Base-by-base conservation (phyloP, 2,113 vertebrate genomes). In the Gymnogyps californianus region DNA sequence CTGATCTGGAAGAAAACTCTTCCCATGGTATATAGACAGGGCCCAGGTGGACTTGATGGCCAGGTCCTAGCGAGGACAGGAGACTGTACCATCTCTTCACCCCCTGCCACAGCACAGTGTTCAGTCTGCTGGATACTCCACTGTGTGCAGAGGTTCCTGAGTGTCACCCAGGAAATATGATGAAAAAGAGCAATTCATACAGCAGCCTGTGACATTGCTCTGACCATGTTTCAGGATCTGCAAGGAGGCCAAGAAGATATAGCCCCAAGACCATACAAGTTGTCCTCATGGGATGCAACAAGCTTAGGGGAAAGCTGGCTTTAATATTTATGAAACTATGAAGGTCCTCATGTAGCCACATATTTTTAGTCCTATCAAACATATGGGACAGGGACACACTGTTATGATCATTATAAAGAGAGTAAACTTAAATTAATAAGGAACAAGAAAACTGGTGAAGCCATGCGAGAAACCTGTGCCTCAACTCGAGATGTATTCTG, bases 281-380 rank as follows among this genome's bases (percentile, higher is more conserved):
- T 74, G 20, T 58, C 25, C 13, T 70, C 17, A 32, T 10, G 19
- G 42, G 7, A 18, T 62, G 32, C 31, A 78, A 42, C 13, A 59
- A 66, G 38, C 14, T 71, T 38, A 5, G 2, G 16, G 49, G 29
- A 86, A 86, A 83, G 8, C 4, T 55, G 80, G 4, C 16, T 67
- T 52, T 34, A 64, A 14, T 16, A 31, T n/a, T n/a, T 58, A 9
- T 47, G 20, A 28, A 87, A 32, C 31, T 46, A 19, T 5, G 11
- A 14, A 71, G 9, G 6, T 91, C 32, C 5, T 62, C 17, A 6
- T 1, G 2, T 11, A 52, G 17, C 28, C 25, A 25, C 0, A 0
- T 31, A 25, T 75, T 76, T 49, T 83, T 32, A 67, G n/a, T 31
- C 51, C 16, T 40, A 2, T 40, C 25, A 52, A 87, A 70, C 4